Evolutionary conservation across 1,140 invertebrate genomes (phyloP).

Genomic region (Musca vetustissima): DNA sequence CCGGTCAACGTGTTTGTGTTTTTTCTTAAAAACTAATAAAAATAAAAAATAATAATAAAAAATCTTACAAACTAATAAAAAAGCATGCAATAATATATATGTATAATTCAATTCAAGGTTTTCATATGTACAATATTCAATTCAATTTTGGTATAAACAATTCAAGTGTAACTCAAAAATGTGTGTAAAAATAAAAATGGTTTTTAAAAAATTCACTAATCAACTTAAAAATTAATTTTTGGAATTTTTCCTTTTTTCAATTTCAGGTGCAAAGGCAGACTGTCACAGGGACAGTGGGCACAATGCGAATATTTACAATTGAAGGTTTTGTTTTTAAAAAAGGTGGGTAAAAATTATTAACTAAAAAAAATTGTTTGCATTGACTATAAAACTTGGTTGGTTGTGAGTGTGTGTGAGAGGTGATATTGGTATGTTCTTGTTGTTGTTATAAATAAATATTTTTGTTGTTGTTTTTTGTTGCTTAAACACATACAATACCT

Average conservation of each 20-base stretch:
- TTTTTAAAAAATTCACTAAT: constrained; percentile 10
- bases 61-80: not conserved
- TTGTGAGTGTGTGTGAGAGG: not conserved
- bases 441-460: not conserved
- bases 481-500: not conserved
- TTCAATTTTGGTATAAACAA: not conserved
- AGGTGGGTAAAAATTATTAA: not conserved
- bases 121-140: not conserved
- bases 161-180: not conserved
- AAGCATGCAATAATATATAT: not conserved
- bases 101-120: not conserved
- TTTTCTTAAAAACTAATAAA: not conserved
- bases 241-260: not conserved
- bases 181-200: not conserved
- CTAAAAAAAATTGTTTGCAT: constrained; percentile 4
- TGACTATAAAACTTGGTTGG: constrained; percentile 3
- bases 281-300: not conserved
- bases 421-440: not conserved
- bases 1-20: not conserved
- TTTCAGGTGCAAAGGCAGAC: too few species aligned
- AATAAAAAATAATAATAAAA: constrained; percentile 8
- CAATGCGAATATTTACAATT: not conserved
- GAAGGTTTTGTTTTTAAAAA: not conserved
- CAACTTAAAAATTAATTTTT: constrained; percentile 19
- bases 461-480: not conserved